Conservation (phyloP, 2,113 vertebrate genomes). For the Caloenas nicobarica region DNA sequence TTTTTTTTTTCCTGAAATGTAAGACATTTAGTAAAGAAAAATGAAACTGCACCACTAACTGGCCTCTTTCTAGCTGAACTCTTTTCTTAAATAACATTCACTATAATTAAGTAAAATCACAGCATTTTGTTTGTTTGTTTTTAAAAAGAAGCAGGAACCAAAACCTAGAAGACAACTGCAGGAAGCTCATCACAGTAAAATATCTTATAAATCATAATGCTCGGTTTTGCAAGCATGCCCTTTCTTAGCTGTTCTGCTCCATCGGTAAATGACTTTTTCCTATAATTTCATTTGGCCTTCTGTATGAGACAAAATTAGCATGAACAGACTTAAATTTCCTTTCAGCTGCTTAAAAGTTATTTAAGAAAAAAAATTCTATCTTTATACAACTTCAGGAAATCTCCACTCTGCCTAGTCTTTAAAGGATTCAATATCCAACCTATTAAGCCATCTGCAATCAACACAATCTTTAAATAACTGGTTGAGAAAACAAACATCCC, state of each 20-base stretch:
- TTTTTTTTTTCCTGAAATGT: neutral
- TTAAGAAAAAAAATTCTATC: neutral
- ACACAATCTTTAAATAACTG: neutral
- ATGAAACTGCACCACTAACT: neutral
- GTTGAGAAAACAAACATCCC: neutral
- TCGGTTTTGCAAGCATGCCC: neutral
- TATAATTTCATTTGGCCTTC: neutral
- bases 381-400: neutral
- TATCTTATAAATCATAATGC: neutral
- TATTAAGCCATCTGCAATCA: neutral
- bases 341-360: neutral
- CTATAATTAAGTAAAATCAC: neutral
- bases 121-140: neutral
- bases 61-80: neutral
- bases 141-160: neutral
- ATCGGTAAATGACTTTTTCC: neutral
- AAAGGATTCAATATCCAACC: neutral
- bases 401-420: neutral
- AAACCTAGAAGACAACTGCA: neutral
- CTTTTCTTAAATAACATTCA: neutral
- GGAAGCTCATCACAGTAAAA: neutral
- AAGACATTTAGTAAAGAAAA: neutral
- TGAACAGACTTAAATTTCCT: neutral
- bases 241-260: neutral
- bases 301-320: neutral